Conservation (phyloP, 2,797 vertebrate genomes). For the Arctocebus calabarensis region DNA sequence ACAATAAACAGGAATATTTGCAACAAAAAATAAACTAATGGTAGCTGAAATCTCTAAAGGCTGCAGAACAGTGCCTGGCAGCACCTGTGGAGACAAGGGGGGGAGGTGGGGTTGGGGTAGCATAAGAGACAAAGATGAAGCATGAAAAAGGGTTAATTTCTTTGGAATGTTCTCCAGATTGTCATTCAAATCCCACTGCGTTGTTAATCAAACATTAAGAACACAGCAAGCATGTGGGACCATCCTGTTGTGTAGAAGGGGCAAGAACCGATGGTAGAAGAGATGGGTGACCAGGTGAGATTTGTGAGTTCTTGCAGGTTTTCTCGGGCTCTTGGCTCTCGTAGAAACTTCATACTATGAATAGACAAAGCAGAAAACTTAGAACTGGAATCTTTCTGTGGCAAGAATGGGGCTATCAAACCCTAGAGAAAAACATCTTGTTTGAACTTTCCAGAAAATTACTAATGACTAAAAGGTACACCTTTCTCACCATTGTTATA, state of each 20-base stretch:
- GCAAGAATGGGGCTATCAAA: not conserved
- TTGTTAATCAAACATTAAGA: not conserved
- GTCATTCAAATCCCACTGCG: not conserved
- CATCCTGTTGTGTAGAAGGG: not conserved
- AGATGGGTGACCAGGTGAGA: not conserved
- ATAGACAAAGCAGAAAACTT: not conserved
- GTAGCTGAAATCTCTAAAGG: not conserved
- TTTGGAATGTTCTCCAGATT: not conserved
- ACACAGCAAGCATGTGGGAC: not conserved
- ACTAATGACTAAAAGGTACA: not conserved
- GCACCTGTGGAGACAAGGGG: not conserved
- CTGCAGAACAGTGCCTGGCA: not conserved
- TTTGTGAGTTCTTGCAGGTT: not conserved
- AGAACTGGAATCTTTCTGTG: not conserved
- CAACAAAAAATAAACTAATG: not conserved
- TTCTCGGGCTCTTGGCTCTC: not conserved
- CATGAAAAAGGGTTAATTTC: not conserved
- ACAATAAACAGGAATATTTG: not conserved
- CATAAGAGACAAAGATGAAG: not conserved
- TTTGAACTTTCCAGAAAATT: constrained; percentile 39
- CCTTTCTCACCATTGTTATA: not conserved
- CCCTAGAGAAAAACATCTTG: not conserved
- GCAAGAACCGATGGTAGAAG: not conserved
- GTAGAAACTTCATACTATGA: not conserved
- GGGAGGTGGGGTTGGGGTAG: no score